Base-by-base conservation (phyloP, 2,888 invertebrate genomes). In the Himalopsyche kuldschensis region DNA sequence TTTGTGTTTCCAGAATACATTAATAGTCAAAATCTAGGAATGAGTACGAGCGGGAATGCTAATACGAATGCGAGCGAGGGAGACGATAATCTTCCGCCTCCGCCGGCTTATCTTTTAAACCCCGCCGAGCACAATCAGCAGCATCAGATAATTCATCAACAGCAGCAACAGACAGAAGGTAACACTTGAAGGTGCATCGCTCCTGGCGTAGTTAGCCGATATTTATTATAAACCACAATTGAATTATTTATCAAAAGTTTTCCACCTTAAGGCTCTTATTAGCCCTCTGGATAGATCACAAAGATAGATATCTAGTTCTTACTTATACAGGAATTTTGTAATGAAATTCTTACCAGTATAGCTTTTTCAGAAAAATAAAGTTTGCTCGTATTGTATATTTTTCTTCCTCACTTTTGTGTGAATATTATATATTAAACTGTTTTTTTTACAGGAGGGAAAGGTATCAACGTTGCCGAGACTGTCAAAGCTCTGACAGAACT, bases 401-500 rank as follows among this genome's bases (percentile, higher is more conserved):
- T 15, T 41, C 15, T 15, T 41, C 41, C 15, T 41, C 41, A 41
- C 15, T 41, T 76, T n/a, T 76, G 5, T 3, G 27, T 15, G 3
- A 2, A 78, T 27, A 41, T 41, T 41, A 15, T 41, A 15, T 15
- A 41, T n/a, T n/a, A n/a, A n/a, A n/a, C 11, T 41, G 15, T 15
- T 82, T 81, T 47, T 27, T 63, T 88, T 87, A 3, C 88, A 91
- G 90, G 87, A 3, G 90, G 87, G 3, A 88, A 89, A 87, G 91
- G 91, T 79, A 92, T 94, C 55, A 95, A 94, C 87, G 97, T 97
- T 24, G 96, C 97, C 0, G 97, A 97, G 89, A 96, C 97, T 0
- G 96, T 97, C 8, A 96, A 96, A 89, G 96, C 96, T 69, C 90
- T 97, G 82, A 97, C 96, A 0, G 96, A 97, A 88, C 90, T 97